Conservation (phyloP, 2,888 invertebrate species). For the Macropis europaea region DNA sequence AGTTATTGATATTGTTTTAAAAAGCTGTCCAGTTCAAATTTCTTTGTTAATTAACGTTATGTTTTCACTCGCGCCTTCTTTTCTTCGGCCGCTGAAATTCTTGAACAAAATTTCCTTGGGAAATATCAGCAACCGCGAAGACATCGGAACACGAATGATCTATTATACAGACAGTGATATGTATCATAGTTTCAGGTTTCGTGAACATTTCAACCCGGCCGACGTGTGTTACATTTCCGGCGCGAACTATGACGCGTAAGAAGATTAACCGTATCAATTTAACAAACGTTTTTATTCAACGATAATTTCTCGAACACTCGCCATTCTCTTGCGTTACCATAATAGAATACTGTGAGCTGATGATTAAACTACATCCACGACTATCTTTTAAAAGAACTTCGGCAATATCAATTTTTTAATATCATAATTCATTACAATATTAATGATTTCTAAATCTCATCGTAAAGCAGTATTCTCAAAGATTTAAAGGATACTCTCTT, state of each 20-base stretch:
- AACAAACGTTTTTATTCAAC: no score
- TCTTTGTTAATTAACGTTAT: no score
- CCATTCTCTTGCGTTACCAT: no score
- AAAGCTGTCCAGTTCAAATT: no score
- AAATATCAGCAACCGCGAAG: neutral
- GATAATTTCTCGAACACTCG: no score
- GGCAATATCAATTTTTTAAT: no score
- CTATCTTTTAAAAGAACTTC: neutral
- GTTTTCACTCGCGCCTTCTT: neutral
- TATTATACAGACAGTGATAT: constrained; percentile 9
- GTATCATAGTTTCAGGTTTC: constrained; percentile 22
- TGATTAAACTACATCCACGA: no score
- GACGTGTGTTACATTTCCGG: constrained; percentile 5
- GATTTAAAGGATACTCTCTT: neutral
- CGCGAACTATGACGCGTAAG: neutral
- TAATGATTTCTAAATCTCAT: no score
- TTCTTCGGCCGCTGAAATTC: neutral
- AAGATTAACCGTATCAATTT: neutral
- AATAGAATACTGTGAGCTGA: no score
- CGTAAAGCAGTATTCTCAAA: neutral
- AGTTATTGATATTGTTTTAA: no score
- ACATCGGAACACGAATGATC: constrained; percentile 8
- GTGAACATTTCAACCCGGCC: constrained; percentile 17
- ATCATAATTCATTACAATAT: no score
- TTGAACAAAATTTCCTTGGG: constrained; percentile 11